A percentile compares a stretch with the other conserved stretches of the same genome.
These are phyloP conservation scores for Ommatoiulus sabulosus DNA, from an alignment of 2,888 invertebrate genomes.

Conservation along the genomic window DNA sequence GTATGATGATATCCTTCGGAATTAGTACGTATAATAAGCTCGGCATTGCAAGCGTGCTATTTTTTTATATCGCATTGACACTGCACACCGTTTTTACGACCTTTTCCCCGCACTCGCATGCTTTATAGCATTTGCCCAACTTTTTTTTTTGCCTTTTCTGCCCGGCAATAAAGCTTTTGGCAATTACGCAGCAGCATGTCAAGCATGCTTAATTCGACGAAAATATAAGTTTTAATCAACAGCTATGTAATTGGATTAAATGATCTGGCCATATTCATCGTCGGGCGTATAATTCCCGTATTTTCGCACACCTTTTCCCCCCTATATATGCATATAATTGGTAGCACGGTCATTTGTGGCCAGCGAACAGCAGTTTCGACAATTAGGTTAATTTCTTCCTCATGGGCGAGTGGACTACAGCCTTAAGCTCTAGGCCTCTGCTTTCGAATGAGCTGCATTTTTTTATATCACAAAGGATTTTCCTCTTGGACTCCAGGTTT, in stretches of 20 bases:
- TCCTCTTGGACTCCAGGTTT: not conserved
- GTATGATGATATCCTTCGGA: conserved; percentile 40
- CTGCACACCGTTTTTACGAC: conserved; percentile 41
- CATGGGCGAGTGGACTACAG: not conserved
- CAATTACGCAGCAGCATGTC: conserved; percentile 41
- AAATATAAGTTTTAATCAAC: conserved; percentile 48
- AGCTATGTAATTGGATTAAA: conserved; percentile 47
- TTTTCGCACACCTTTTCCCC: not conserved
- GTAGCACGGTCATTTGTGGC: not conserved
- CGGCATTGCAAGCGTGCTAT: conserved; percentile 30
- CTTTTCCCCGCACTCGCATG: conserved; percentile 16
- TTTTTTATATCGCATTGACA: conserved; percentile 42
- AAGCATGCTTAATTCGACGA: conserved; percentile 34
- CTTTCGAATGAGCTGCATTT: not conserved
- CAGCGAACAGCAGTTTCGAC: not conserved
- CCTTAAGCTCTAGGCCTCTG: conserved; percentile 5
- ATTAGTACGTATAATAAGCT: conserved; percentile 41
- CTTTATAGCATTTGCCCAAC: conserved; percentile 31
- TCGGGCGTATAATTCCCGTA: conserved; percentile 2
- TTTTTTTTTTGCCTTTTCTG: not conserved
- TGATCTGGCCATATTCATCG: not conserved
- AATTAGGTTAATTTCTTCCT: conserved; percentile 34
- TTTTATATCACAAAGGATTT: not conserved
- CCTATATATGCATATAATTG: not conserved
- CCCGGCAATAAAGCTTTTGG: conserved; percentile 11